Conservation (phyloP, 2,797 vertebrate genomes). For the Sebastes itinus region DNA sequence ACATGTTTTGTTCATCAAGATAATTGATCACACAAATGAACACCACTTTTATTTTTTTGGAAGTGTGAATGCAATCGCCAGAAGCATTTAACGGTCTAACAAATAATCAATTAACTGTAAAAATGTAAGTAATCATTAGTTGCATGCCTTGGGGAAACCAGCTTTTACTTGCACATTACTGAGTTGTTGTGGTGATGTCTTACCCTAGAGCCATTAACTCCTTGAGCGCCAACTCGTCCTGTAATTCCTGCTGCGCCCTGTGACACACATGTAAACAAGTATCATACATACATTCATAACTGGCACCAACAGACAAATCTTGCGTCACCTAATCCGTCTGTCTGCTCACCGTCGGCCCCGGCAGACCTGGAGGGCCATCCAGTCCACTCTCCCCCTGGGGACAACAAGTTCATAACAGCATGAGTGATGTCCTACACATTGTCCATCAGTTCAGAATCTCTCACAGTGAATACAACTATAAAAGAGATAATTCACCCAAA, state of each 20-base stretch:
- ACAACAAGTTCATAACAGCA: constrained; percentile 21
- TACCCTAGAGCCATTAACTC: constrained; percentile 89
- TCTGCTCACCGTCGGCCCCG: constrained; percentile 72
- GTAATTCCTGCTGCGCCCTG: constrained; percentile 85
- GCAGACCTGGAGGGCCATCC: constrained; percentile 71
- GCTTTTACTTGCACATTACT: neutral
- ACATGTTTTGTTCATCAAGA: rapidly evolving
- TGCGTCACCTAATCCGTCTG: neutral
- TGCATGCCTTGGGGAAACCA: neutral
- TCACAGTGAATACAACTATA: neutral
- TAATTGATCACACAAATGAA: too few relatives aligned
- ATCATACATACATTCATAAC: neutral
- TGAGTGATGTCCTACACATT: neutral
- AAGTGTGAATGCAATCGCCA: too few relatives aligned
- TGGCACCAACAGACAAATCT: neutral
- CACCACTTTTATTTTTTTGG: too few relatives aligned
- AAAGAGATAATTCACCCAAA: neutral
- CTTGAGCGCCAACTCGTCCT: constrained; percentile 81
- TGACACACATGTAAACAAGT: neutral
- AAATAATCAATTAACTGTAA: too few relatives aligned
- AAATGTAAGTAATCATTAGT: neutral
- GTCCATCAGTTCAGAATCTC: neutral
- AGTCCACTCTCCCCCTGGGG: constrained; percentile 79
- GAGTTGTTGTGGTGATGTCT: constrained; percentile 1
- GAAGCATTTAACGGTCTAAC: too few relatives aligned